Conservation (phyloP, 1,140 invertebrate genomes). For the Zaprionus africanus region DNA sequence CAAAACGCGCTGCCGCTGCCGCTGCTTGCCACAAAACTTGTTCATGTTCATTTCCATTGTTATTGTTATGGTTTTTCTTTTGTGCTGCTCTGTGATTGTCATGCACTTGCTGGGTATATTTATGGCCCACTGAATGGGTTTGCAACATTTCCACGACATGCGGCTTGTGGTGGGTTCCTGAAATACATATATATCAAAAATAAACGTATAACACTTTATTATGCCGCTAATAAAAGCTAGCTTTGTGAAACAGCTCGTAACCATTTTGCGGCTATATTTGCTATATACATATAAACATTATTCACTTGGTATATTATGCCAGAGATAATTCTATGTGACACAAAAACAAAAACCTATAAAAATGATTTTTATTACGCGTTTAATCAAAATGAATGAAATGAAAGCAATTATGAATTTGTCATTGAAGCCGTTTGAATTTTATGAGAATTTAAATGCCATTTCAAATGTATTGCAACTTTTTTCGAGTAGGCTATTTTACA, state of each 20-base stretch:
- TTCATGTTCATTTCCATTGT: constrained; percentile 39
- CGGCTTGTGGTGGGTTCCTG: not conserved
- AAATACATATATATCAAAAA: not conserved
- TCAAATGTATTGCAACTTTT: not conserved
- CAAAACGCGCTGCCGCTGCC: constrained; percentile 8
- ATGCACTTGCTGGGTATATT: constrained; percentile 17
- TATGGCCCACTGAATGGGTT: constrained; percentile 9
- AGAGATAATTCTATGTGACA: not conserved
- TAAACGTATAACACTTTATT: not conserved
- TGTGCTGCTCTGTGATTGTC: not conserved
- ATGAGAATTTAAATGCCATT: not conserved
- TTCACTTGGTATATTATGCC: not conserved
- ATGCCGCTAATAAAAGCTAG: not conserved
- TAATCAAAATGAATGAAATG: not conserved
- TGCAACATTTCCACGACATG: constrained; percentile 1
- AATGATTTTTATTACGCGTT: constrained; percentile 8
- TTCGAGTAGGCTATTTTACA: no score
- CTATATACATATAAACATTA: not conserved
- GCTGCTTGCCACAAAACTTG: constrained; percentile 35
- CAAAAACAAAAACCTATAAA: constrained; percentile 1
- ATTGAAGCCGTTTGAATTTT: constrained; percentile 2
- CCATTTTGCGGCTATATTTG: not conserved
- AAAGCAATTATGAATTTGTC: constrained; percentile 6
- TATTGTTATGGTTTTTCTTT: constrained; percentile 40
- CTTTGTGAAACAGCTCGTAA: not conserved